These are phyloP conservation scores for Oncorhynchus kisutch DNA, from an alignment of 2,113 vertebrate genomes.

Conservation along the genomic window DNA sequence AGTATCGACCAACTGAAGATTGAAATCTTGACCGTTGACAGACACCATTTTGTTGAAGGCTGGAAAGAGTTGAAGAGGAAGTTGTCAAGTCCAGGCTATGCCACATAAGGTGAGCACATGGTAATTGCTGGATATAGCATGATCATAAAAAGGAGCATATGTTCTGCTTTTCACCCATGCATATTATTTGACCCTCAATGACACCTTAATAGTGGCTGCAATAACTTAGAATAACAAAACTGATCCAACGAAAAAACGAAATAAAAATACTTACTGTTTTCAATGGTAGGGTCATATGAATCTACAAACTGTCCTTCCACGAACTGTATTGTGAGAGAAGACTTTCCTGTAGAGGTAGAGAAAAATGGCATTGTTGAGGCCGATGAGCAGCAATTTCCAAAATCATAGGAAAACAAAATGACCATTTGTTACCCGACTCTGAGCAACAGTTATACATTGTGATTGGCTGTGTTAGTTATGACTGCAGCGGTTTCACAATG, in stretches of 20 bases:
- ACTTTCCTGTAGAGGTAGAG: constrained; percentile 74
- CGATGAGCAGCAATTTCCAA: no score
- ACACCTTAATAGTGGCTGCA: not conserved
- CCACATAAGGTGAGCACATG: not conserved
- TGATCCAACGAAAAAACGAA: not conserved
- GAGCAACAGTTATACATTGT: no score
- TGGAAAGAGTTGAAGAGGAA: constrained; percentile 27
- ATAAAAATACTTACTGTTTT: constrained; percentile 78
- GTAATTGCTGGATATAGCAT: not conserved
- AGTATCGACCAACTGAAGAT: constrained; percentile 85
- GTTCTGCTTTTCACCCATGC: no score
- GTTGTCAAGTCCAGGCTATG: not conserved
- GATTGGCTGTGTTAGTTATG: no score
- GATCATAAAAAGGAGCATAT: no score
- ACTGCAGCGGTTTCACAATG: no score
- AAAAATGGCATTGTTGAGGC: not conserved
- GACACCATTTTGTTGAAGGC: constrained; percentile 83
- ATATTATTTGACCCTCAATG: no score
- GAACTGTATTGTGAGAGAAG: constrained; percentile 85
- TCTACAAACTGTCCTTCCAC: constrained; percentile 84
- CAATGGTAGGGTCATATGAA: constrained; percentile 84
- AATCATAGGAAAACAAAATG: no score
- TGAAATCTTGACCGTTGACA: constrained; percentile 83
- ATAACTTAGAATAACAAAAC: not conserved
- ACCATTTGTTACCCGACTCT: no score